phyloP scores from a whole-genome alignment of 2,797 vertebrate genomes.

The Eutrigla gurnardus region DNA sequence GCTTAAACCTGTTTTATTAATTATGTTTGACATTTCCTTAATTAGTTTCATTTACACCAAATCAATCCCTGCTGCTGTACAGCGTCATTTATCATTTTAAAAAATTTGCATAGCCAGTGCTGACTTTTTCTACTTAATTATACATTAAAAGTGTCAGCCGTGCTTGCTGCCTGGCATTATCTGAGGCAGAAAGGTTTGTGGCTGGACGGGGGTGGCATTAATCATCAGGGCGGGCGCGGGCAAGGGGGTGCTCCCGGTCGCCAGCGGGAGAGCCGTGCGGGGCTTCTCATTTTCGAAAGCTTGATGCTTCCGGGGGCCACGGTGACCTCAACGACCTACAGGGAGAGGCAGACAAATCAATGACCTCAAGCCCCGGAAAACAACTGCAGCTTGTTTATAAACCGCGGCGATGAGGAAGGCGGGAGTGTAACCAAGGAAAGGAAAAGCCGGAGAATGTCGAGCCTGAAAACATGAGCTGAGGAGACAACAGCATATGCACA shows the following conservation, averaged over 20 bases:
- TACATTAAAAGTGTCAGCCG: slow-evolving; percentile 99
- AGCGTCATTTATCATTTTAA: slow-evolving; percentile 99
- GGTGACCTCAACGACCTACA: slow-evolving; percentile 90
- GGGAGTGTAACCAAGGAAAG: slow-evolving; percentile 12
- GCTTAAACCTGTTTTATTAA: slow-evolving; percentile 95
- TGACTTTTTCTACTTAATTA: slow-evolving; percentile 99
- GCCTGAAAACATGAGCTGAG: slow-evolving; percentile 37
- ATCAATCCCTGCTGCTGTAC: slow-evolving; percentile 99
- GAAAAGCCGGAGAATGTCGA: slow-evolving; percentile 38
- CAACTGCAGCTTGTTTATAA: slow-evolving; percentile 81
- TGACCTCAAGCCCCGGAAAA: slow-evolving; percentile 89
- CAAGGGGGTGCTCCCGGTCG: slow-evolving; percentile 93
- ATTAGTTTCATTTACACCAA: slow-evolving; percentile 98
- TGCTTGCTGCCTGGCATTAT: slow-evolving; percentile 99
- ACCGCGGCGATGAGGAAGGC: slow-evolving; percentile 55
- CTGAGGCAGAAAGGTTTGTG: slow-evolving; percentile 99
- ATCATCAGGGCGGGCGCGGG: slow-evolving; percentile 92
- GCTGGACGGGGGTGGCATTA: slow-evolving; percentile 99
- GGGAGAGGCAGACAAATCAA: slow-evolving; percentile 92
- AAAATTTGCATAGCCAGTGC: slow-evolving; percentile 99
- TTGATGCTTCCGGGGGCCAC: slow-evolving; percentile 91
- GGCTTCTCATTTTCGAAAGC: slow-evolving; percentile 91
- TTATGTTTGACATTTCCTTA: slow-evolving; percentile 95
- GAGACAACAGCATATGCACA: background rate
- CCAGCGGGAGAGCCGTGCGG: slow-evolving; percentile 87